Base-by-base conservation (phyloP, 2,113 vertebrate genomes). In the Thryonomys swinderianus region DNA sequence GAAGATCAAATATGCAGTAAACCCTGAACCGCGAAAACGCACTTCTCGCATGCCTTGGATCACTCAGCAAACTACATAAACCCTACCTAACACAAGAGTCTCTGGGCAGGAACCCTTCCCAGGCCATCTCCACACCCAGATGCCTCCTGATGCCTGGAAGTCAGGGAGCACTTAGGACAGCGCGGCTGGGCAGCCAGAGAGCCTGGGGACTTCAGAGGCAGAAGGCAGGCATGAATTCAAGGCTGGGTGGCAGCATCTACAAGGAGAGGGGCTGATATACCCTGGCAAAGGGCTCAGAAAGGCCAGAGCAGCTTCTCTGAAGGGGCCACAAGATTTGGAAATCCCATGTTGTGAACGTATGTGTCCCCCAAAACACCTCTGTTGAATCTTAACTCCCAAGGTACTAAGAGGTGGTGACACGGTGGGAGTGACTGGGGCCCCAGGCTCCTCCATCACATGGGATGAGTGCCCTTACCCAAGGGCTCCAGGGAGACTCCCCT, bases 1-100 rank as follows among this genome's bases (percentile, higher is more conserved):
- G 27, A 93, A 96, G 95, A 93, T 53, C 83, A 96, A 91, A 79
- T 80, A 51, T 14, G 82, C 53, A 91, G 40, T 91, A 55, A 73
- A 85, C 81, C 92, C 73, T 94, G 74, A 93, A 51, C 51, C 34
- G 32, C 27, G 73, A 91, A 73, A 82, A 96, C 85, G 53, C 82
- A 88, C 85, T 80, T 96, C 69, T 71, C 18, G 14, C 57, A n/a
- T 27, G 37, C n/a, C 76, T 45, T 64, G 82, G 88, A 2, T 86
- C 82, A 87, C 62, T 86, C n/a, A 27, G 85, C 85, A 74, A 81
- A 83, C 69, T 14, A 4, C 69, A 89, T 5, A 12, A 34, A 53
- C 81, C 3, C 53, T 40, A 13, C 3, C 53, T 40, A 13, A n/a
- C 71, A 62, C 66, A 67, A 83, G 37, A 20, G 53, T 37, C 80